These are phyloP conservation scores for Paralichthys olivaceus DNA, from an alignment of 2,113 vertebrate genomes.

Conservation along the genomic window DNA sequence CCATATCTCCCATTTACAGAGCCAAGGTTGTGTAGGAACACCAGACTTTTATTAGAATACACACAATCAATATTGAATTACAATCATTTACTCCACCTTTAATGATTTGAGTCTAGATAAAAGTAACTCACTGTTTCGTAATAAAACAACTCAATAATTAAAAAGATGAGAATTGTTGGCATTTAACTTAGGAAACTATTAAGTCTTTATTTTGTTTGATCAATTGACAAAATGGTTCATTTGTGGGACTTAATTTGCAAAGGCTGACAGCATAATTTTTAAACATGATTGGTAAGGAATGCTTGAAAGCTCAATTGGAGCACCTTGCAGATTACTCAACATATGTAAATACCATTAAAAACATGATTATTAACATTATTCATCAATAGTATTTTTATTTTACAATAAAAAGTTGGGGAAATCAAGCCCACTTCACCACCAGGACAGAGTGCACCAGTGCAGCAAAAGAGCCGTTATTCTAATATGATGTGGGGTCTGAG, in stretches of 20 bases:
- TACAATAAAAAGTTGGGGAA: background rate
- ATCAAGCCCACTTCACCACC: background rate
- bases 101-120: background rate
- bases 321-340: background rate
- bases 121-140: background rate
- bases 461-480: constrained; percentile 12
- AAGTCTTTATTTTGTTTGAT: background rate
- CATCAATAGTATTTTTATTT: background rate
- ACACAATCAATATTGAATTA: background rate
- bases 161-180: background rate
- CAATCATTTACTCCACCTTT: background rate
- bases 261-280: background rate
- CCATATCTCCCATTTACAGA: background rate
- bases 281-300: background rate
- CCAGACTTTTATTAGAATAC: no score
- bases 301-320: background rate
- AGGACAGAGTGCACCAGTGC: constrained; percentile 3
- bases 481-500: constrained; percentile 6
- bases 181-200: background rate
- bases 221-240: background rate
- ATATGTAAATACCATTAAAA: constrained; percentile 21
- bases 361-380: background rate
- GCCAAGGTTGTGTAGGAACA: background rate
- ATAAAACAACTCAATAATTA: background rate
- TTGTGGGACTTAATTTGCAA: background rate